Evolutionary conservation across 2,888 invertebrate genomes (phyloP), one percentile per base, ranked within the genome.

Genomic region (Epinotia nisella): DNA sequence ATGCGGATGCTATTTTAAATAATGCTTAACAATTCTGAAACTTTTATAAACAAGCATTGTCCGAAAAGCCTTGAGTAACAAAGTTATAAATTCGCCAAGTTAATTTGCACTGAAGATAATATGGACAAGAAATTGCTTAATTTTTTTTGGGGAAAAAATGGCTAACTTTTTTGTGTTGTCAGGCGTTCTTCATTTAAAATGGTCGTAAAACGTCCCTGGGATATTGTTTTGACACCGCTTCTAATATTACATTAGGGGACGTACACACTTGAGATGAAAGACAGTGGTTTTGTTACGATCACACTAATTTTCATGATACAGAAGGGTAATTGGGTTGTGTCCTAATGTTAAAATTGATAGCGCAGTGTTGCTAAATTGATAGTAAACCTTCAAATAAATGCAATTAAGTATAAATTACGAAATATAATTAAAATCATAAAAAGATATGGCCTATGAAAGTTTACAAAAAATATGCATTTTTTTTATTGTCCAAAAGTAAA

Each of bases 181-280:
- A 77, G 77, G 78, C 80, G 80, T 82, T 83, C 81, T 82, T 86
- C 85, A 84, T 88, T 88, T 87, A 85, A 86, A 87, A 86, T 81
- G 78, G 74, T 85, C 88, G 84, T 90, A 88, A 90, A 90, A 81
- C 75, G 78, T 77, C 80, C 81, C 72, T 78, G 76, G 79, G 83
- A 82, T 86, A 88, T 85, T 88, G 85, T 89, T 90, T 87, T 87
- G 85, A 85, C 88, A 86, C 82, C 81, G 81, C 81, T 82, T 81
- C 82, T 83, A 81, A 83, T 87, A 83, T 85, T 80, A 81, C 78
- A 76, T 80, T 79, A 83, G 77, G 81, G 79, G 58, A 68, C 29
- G 53, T 75, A n/a, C 49, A 76, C 71, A 78, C 19, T 60, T 56
- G 60, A 49, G 62, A 10, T 19, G n/a, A 2, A 13, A 41, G 3